Evolutionary conservation across 1,140 invertebrate genomes (phyloP).

Genomic region (Dysdera silvatica): DNA sequence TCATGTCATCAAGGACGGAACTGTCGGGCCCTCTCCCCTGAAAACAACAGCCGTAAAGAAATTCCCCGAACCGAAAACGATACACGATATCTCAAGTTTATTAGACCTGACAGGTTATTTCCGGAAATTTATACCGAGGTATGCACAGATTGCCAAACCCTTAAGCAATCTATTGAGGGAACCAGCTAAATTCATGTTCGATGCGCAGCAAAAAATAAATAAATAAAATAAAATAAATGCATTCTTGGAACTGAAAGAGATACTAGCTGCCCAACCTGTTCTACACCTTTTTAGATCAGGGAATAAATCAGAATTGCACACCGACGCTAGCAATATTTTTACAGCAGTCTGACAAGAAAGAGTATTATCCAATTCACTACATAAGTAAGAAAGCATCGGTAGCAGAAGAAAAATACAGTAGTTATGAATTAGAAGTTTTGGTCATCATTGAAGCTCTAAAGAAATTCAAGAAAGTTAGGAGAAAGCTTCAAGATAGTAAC

Average conservation of each 20-base stretch:
- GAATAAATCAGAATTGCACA: not conserved
- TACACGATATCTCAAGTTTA: slow-evolving; percentile 37
- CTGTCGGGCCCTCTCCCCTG: not conserved
- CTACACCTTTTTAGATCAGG: not conserved
- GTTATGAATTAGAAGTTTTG: slow-evolving; percentile 6
- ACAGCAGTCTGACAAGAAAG: not conserved
- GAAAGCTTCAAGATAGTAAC: slow-evolving; percentile 8
- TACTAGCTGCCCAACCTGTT: not conserved
- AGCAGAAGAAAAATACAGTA: not conserved
- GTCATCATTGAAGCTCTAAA: slow-evolving; percentile 1
- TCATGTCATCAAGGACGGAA: not conserved
- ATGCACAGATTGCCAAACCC: not conserved
- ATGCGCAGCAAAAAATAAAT: not conserved
- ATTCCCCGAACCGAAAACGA: slow-evolving; percentile 31
- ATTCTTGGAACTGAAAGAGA: not conserved
- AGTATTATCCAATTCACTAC: not conserved
- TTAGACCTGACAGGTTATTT: slow-evolving; percentile 35
- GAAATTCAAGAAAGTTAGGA: slow-evolving; percentile 5
- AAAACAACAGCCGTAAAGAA: slow-evolving; percentile 10
- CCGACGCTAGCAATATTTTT: slow-evolving; percentile 5
- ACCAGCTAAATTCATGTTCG: not conserved
- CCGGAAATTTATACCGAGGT: not conserved
- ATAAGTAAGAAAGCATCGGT: not conserved
- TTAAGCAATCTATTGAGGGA: slow-evolving; percentile 1
- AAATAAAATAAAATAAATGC: not conserved